Conservation (phyloP, 1,140 invertebrate species). For the Drosophila mauritiana region DNA sequence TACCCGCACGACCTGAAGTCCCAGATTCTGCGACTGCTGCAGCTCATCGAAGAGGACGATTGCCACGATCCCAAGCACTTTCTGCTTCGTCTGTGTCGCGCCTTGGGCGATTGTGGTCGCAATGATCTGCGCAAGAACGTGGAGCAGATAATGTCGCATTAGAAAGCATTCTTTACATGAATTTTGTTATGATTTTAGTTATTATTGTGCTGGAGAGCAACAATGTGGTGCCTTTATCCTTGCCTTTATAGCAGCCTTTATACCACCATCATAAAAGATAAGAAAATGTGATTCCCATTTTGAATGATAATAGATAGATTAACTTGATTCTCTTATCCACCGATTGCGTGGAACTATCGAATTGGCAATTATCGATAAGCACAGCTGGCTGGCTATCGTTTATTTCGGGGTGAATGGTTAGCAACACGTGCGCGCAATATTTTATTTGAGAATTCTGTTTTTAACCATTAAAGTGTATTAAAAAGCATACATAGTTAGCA, state of each 20-base stretch:
- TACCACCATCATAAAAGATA: too few relatives aligned
- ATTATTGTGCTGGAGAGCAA: neutral
- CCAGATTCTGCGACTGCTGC: slow-evolving; percentile 61
- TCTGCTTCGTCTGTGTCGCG: slow-evolving; percentile 58
- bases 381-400: slow-evolving; percentile 4
- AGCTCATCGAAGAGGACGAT: slow-evolving; percentile 70
- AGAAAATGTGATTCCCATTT: too few relatives aligned
- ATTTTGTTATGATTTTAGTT: neutral
- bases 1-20: slow-evolving; percentile 63
- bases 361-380: slow-evolving; percentile 13
- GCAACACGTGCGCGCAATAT: slow-evolving; percentile 67
- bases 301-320: too few relatives aligned
- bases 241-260: too few relatives aligned
- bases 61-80: slow-evolving; percentile 64
- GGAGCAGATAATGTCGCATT: slow-evolving; percentile 74
- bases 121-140: slow-evolving; percentile 71
- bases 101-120: slow-evolving; percentile 55
- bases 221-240: too few relatives aligned
- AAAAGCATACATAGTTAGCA: slow-evolving; percentile 6
- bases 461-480: slow-evolving; percentile 36
- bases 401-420: slow-evolving; percentile 3
- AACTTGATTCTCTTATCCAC: neutral
- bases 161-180: neutral
- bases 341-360: neutral
- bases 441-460: slow-evolving; percentile 31